These are phyloP conservation scores for Hypothenemus hampei DNA, from an alignment of 1,140 invertebrate genomes.

Conservation along the genomic window DNA sequence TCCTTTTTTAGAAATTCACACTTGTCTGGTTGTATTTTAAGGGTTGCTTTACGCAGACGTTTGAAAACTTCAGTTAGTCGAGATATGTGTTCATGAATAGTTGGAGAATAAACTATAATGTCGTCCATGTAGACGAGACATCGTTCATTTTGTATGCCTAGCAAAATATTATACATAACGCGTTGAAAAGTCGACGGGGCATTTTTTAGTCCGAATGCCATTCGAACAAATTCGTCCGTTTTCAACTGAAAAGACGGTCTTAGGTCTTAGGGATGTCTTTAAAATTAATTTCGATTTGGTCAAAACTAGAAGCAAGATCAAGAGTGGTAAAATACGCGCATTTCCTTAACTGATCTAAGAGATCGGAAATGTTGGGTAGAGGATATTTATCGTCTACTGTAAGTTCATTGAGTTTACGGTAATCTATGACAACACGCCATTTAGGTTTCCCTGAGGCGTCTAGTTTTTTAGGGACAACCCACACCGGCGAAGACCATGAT, in stretches of 20 bases:
- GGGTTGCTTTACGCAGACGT: conserved; percentile 15
- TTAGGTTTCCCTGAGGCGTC: conserved; percentile 7
- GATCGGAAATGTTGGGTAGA: conserved; percentile 46
- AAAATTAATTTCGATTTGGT: conserved; percentile 5
- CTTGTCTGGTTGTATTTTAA: conserved; percentile 34
- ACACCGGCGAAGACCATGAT: too few species aligned
- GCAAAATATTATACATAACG: conserved; percentile 21
- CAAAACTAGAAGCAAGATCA: conserved; percentile 36
- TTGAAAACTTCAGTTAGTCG: conserved; percentile 15
- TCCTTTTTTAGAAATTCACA: conserved; percentile 43
- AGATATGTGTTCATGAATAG: conserved; percentile 4
- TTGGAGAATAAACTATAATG: conserved; percentile 12
- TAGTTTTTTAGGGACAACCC: too few species aligned
- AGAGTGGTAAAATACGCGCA: conserved; percentile 42
- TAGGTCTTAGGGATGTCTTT: conserved; percentile 39
- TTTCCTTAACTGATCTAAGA: conserved; percentile 38
- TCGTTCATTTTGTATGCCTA: conserved; percentile 15
- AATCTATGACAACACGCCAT: conserved; percentile 35
- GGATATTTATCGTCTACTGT: conserved; percentile 48
- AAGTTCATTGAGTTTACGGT: conserved; percentile 43
- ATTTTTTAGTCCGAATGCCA: conserved; percentile 22
- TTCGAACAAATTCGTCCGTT: conserved; percentile 31
- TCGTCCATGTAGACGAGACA: conserved; percentile 25
- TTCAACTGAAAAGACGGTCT: conserved; percentile 35
- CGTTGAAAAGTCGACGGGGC: conserved; percentile 15